Percentiles rank a stretch among this genome's conserved stretches.
These are phyloP conservation scores for Asteroscopus sphinx DNA, from an alignment of 2,888 invertebrate genomes.

Conservation along the genomic window DNA sequence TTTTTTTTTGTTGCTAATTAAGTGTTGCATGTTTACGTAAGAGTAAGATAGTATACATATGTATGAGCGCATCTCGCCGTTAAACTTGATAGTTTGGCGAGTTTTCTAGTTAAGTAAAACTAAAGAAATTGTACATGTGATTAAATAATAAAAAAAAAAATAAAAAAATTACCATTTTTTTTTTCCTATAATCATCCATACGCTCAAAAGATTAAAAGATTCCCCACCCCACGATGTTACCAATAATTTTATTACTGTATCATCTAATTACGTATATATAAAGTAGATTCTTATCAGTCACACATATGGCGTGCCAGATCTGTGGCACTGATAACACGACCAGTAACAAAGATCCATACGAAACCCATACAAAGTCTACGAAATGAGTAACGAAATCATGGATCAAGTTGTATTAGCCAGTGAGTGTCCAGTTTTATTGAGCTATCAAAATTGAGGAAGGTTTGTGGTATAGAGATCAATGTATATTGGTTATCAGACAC, in stretches of 20 bases:
- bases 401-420: conserved; percentile 24
- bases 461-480: no score
- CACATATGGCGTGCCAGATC: conserved; percentile 78
- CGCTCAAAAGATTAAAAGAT: conserved; percentile 67
- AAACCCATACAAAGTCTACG: no score
- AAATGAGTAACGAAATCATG: neutral
- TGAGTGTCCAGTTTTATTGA: neutral
- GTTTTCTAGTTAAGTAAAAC: no score
- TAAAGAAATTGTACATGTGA: no score
- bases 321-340: conserved; percentile 69
- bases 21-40: no score
- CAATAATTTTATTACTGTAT: conserved; percentile 85
- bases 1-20: no score
- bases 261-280: conserved; percentile 82
- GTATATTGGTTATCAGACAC: no score
- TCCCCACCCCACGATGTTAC: conserved; percentile 64
- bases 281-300: conserved; percentile 77
- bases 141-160: no score
- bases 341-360: conserved; percentile 42
- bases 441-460: neutral
- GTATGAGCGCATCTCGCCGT: no score
- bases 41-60: no score
- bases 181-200: conserved; percentile 53
- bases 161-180: neutral
- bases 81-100: no score